These are phyloP conservation scores for Bombus difficillimus DNA, from an alignment of 1,140 invertebrate species.

Conservation along the genomic window DNA sequence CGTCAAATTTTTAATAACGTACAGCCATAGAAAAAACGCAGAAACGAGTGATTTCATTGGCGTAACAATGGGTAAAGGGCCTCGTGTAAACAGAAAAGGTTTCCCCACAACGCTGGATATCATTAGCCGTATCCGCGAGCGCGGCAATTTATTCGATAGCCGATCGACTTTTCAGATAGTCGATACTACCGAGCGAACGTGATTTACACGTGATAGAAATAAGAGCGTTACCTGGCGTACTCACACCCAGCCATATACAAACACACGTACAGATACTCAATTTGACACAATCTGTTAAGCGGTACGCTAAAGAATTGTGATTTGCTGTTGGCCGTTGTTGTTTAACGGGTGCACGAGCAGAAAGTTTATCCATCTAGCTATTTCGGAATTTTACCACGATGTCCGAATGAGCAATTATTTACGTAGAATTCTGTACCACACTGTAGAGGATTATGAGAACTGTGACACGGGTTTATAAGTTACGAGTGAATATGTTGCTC, in stretches of 20 bases:
- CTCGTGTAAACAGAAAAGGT: slow-evolving; percentile 54
- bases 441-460: slow-evolving; percentile 7
- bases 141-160: slow-evolving; percentile 78
- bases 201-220: slow-evolving; percentile 58
- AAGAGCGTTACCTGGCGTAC: slow-evolving; percentile 24
- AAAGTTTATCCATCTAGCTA: slow-evolving; percentile 15
- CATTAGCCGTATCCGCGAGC: slow-evolving; percentile 62
- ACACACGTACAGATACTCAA: slow-evolving; percentile 40
- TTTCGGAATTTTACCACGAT: background rate
- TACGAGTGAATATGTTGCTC: background rate
- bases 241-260: background rate
- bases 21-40: background rate
- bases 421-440: background rate
- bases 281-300: slow-evolving; percentile 74
- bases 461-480: background rate
- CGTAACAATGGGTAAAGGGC: slow-evolving; percentile 57
- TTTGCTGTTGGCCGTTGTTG: slow-evolving; percentile 49
- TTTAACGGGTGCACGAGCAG: slow-evolving; percentile 16
- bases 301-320: slow-evolving; percentile 64
- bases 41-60: slow-evolving; percentile 36
- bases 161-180: slow-evolving; percentile 77
- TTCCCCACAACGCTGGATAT: slow-evolving; percentile 64
- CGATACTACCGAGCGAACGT: slow-evolving; percentile 46
- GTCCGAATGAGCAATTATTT: slow-evolving; percentile 9
- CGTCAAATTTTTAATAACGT: background rate